Evolutionary conservation across 2,797 vertebrate species (phyloP), one percentile per base, ranked within the genome.

Genomic region (Urocyon cinereoargenteus): DNA sequence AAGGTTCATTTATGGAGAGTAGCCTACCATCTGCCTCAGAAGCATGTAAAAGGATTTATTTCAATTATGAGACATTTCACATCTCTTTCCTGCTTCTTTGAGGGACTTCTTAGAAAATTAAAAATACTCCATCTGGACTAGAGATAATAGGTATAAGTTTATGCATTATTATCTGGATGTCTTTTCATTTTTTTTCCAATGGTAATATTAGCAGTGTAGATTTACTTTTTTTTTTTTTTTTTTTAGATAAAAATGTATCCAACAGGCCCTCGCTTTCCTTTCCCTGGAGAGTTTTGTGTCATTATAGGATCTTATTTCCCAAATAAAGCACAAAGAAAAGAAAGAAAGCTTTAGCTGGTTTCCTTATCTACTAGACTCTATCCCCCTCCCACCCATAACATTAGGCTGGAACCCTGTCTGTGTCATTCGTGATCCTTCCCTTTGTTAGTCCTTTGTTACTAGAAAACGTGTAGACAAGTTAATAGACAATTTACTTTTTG

Each of bases 401-500:
- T 3, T 28, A 79, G 53, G 34, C 22, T 31, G 13, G 78, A 83
- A 61, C 18, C 21, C 51, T 11, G 34, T 66, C 51, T 84, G 10
- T 90, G 31, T 90, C 45, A 6, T 40, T n/a, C 77, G 2, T 59
- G 93, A 68, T 55, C 72, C 90, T 93, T 75, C 14, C 49, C 73
- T 40, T 16, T 24, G 77, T 26, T 72, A 86, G 70, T 66, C 82
- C 21, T 93, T 59, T 82, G 73, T 83, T 91, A 59, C 21, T 68
- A 15, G 55, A 34, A 49, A 79, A 57, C 34, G 34, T 72, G 75
- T 73, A 85, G 84, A 90, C 14, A 55, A 26, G 28, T 89, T 97
- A 68, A 93, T 49, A 78, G 82, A 72, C 57, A 94, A 81, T 88
- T 95, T 78, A 36, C 49, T 88, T 88, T 97, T 95, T 95, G 72